phyloP scores from a whole-genome alignment of 1,140 invertebrate genomes.

The Drosophila fuyamai region DNA sequence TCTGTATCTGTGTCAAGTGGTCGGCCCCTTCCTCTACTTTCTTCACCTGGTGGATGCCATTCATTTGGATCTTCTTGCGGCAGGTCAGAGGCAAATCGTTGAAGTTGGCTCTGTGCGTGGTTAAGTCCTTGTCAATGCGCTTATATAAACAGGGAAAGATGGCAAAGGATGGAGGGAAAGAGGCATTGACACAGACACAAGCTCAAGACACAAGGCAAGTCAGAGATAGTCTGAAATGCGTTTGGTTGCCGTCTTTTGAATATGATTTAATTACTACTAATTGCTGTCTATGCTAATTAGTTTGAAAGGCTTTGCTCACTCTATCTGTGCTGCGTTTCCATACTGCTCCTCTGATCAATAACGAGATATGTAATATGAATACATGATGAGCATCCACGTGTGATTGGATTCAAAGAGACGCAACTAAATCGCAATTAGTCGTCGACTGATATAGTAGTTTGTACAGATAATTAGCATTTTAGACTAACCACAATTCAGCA shows the following conservation, averaged over 20 bases:
- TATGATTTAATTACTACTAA: conserved; percentile 79
- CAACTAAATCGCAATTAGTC: conserved; percentile 12
- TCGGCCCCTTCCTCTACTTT: conserved; percentile 23
- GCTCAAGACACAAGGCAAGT: conserved; percentile 8
- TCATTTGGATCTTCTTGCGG: conserved; percentile 65
- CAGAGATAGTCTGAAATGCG: conserved; percentile 1
- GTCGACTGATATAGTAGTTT: conserved; percentile 21
- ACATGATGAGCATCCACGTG: neutral
- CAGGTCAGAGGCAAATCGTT: conserved; percentile 76
- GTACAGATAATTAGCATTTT: conserved; percentile 11
- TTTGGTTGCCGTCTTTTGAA: conserved; percentile 51
- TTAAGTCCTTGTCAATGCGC: conserved; percentile 62
- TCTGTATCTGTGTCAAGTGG: conserved; percentile 61
- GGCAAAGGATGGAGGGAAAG: neutral
- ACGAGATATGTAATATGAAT: conserved; percentile 13
- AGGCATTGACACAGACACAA: neutral
- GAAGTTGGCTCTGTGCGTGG: conserved; percentile 66
- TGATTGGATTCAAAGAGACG: conserved; percentile 17
- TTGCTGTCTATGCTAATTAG: conserved; percentile 69
- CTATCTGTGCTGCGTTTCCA: neutral
- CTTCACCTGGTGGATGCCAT: conserved; percentile 37
- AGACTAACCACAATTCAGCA: neutral
- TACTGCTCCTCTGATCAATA: neutral
- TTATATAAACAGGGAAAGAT: conserved; percentile 52
- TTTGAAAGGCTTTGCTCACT: conserved; percentile 14